These are phyloP conservation scores for Gobionotothen gibberifrons DNA, from an alignment of 2,797 vertebrate genomes.

Conservation along the genomic window DNA sequence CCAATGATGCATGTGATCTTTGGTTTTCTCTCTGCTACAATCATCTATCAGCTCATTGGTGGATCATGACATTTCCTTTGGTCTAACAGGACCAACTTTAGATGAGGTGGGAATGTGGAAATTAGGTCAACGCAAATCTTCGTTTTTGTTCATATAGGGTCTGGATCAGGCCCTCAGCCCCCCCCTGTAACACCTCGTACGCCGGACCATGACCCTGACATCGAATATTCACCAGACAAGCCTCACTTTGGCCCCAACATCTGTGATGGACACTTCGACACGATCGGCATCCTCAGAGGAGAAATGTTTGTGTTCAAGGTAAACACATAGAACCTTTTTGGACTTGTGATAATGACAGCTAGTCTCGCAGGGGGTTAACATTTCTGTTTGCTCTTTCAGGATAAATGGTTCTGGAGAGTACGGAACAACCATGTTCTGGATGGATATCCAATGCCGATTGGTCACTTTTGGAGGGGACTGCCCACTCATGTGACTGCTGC, in stretches of 20 bases:
- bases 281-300: slow-evolving; percentile 89
- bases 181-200: slow-evolving; percentile 74
- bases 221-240: slow-evolving; percentile 73
- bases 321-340: not conserved
- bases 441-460: slow-evolving; percentile 93
- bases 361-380: not conserved
- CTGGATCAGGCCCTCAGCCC: slow-evolving; percentile 69
- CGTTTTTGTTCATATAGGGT: slow-evolving; percentile 63
- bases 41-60: not conserved
- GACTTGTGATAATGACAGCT: not conserved
- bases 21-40: not conserved
- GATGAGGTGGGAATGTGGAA: not conserved
- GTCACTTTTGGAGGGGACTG: slow-evolving; percentile 93
- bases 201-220: slow-evolving; percentile 66
- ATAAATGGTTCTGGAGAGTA: slow-evolving; percentile 94
- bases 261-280: slow-evolving; percentile 93
- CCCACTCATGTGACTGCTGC: slow-evolving; percentile 87
- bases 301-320: slow-evolving; percentile 98
- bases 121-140: not conserved
- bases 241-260: slow-evolving; percentile 88
- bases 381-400: slow-evolving; percentile 72
- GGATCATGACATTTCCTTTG: not conserved
- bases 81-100: not conserved
- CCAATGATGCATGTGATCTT: not conserved
- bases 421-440: slow-evolving; percentile 90